phyloP scores from a whole-genome alignment of 2,888 invertebrate genomes.

The Orchesellides sinensis region DNA sequence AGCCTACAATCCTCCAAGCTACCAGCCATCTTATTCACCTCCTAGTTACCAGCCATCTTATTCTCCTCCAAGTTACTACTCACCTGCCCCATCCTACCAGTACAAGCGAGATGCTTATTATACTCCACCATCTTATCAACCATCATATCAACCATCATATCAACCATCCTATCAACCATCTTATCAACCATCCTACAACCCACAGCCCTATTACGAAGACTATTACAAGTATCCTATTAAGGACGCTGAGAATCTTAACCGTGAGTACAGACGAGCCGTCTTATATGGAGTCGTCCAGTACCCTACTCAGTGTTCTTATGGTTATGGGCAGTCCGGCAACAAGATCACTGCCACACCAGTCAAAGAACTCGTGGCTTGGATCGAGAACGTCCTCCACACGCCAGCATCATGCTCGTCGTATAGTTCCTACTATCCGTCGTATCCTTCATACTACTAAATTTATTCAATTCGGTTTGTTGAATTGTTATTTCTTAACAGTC shows the following conservation, averaged over 20 bases:
- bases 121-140: slow-evolving; percentile 18
- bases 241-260: slow-evolving; percentile 67
- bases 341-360: slow-evolving; percentile 73
- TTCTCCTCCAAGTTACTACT: slow-evolving; percentile 38
- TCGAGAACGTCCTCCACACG: slow-evolving; percentile 69
- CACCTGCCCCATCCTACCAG: slow-evolving; percentile 54
- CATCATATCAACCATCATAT: slow-evolving; percentile 40
- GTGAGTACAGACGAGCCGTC: slow-evolving; percentile 72
- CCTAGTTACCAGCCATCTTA: slow-evolving; percentile 23
- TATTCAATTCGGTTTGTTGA: slow-evolving; percentile 44
- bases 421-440: slow-evolving; percentile 33
- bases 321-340: slow-evolving; percentile 65
- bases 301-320: slow-evolving; percentile 72
- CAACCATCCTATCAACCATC: slow-evolving; percentile 35
- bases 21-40: slow-evolving; percentile 25
- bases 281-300: slow-evolving; percentile 74
- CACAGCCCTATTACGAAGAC: slow-evolving; percentile 46
- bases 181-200: slow-evolving; percentile 27
- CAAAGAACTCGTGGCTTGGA: slow-evolving; percentile 71
- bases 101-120: slow-evolving; percentile 42
- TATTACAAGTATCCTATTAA: slow-evolving; percentile 70
- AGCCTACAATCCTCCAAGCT: slow-evolving; percentile 56
- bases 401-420: slow-evolving; percentile 66
- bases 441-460: slow-evolving; percentile 61
- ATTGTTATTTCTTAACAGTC: slow-evolving; percentile 37